Evolutionary conservation across 2,797 vertebrate species (phyloP), one percentile per base, ranked within the genome.

Genomic region (Hemitrygon akajei): DNA sequence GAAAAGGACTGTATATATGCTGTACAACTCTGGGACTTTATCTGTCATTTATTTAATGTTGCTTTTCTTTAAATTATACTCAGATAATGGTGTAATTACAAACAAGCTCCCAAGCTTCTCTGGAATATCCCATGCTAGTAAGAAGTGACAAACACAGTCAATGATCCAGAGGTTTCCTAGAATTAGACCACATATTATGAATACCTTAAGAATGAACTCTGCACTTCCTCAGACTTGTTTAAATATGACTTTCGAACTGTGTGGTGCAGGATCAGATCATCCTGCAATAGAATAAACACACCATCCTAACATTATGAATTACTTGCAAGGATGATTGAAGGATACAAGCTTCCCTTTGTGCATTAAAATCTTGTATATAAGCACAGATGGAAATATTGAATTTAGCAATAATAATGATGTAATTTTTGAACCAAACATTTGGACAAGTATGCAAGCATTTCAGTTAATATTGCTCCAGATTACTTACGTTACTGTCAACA

Each of bases 281-380:
- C 60, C 86, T 37, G 34, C 1, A 20, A 34, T 89, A 34, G 30
- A 16, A 7, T 89, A 89, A 89, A 89, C n/a, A 34, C 34, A 66
- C 16, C n/a, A 89, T 66, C 58, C 63, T 63, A 66, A 89, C 30
- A 37, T 86, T 86, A 86, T 47, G 47, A 47, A 47, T 60, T 30
- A 27, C 82, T 60, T 86, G 86, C n/a, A 69, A 34, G 66, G 86
- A 69, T 69, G 86, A 25, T 34, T 69, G n/a, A 69, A 69, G 34
- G 60, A 89, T n/a, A 89, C 86, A 89, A 10, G 89, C 86, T 89
- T 89, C 69, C 63, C 86, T 89, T 89, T 89, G 63, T 69, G 69
- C 34, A 66, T 89, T 89, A 16, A 37, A 20, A 63, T 89, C 22
- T 18, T 69, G 60, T 37, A n/a, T 89, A 37, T 89, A 89, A 89